Conservation (phyloP, 2,113 vertebrate genomes). For the Muntiacus reevesi region DNA sequence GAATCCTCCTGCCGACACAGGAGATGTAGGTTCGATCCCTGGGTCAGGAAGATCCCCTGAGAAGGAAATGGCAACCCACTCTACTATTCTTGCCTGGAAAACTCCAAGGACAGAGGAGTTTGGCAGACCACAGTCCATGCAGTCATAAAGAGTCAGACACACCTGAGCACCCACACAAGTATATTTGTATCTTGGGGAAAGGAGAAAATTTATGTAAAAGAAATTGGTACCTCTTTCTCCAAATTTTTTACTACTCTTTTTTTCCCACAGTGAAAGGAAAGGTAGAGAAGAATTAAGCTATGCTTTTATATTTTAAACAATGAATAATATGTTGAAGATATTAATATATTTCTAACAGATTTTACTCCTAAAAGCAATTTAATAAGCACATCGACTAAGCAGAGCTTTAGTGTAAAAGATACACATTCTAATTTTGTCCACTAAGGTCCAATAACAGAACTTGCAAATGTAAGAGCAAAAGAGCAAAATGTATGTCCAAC, state of each 20-base stretch:
- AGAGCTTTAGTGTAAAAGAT: slow-evolving; percentile 8
- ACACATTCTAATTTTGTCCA: not conserved
- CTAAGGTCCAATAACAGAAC: not conserved
- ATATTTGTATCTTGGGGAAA: not conserved
- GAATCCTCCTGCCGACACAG: not conserved
- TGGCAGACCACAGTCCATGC: not conserved
- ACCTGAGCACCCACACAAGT: not conserved
- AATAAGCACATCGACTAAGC: not conserved
- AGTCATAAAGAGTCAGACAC: not conserved
- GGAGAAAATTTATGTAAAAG: not conserved
- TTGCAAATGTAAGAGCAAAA: not conserved
- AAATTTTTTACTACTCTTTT: not conserved
- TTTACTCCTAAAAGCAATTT: not conserved
- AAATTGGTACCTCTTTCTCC: not conserved
- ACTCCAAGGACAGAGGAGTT: not conserved
- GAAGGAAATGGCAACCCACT: not conserved
- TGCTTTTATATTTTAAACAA: not conserved
- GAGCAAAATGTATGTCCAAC: not conserved
- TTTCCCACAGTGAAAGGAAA: not conserved
- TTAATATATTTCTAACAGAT: not conserved
- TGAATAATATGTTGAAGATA: not conserved
- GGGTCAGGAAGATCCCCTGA: not conserved
- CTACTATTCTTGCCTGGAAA: not conserved
- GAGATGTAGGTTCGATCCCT: not conserved
- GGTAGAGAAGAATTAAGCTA: not conserved